Conservation (phyloP, 2,888 invertebrate species). For the Sesamia inferens region DNA sequence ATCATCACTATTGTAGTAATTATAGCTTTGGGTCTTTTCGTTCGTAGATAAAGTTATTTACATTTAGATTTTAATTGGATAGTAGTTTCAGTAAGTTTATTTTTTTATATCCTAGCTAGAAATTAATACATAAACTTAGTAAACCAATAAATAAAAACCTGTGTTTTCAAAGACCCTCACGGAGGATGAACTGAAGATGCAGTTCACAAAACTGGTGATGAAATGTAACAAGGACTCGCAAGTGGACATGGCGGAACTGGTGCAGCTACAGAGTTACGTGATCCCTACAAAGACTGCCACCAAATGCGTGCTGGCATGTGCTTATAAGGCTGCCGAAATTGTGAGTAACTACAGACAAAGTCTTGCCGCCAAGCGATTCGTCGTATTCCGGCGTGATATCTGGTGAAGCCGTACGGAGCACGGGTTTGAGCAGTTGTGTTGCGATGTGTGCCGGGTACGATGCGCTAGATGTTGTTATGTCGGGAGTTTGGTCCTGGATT, state of each 20-base stretch:
- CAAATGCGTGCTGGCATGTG: conserved; percentile 87
- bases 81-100: neutral
- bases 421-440: too few relatives aligned
- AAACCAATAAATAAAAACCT: neutral
- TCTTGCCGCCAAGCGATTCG: too few relatives aligned
- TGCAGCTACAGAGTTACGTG: conserved; percentile 72
- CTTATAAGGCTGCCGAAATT: conserved; percentile 78
- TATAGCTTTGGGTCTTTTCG: neutral
- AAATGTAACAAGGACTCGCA: conserved; percentile 76
- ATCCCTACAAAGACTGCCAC: conserved; percentile 81
- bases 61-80: neutral
- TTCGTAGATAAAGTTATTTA: neutral
- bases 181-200: conserved; percentile 78
- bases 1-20: neutral
- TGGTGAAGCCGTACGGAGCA: too few relatives aligned
- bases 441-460: too few relatives aligned
- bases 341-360: conserved; percentile 67
- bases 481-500: too few relatives aligned
- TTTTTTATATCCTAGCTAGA: neutral
- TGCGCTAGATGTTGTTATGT: too few relatives aligned
- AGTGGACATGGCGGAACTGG: conserved; percentile 77
- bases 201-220: conserved; percentile 76
- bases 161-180: conserved; percentile 67
- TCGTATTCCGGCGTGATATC: too few relatives aligned
- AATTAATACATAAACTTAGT: neutral